Evolutionary conservation across 1,140 invertebrate species (phyloP).

Genomic region (Prorops nasuta): DNA sequence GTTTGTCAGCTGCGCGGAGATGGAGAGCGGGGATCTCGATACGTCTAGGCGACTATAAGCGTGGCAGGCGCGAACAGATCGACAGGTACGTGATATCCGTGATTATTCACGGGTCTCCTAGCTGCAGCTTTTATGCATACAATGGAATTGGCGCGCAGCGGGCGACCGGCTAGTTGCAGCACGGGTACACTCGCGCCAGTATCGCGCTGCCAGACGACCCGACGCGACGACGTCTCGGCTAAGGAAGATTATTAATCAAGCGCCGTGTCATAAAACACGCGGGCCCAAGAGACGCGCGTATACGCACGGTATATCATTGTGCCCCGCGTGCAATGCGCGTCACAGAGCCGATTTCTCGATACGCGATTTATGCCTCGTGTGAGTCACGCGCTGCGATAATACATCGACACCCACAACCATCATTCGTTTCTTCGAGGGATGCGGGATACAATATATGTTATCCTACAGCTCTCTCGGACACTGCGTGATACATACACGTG

Average conservation of each 20-base stretch:
- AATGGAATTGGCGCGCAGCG: not conserved
- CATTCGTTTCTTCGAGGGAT: not conserved
- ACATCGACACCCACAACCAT: not conserved
- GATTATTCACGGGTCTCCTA: constrained; percentile 3
- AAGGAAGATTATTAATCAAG: not conserved
- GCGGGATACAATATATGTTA: not conserved
- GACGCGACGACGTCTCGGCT: not conserved
- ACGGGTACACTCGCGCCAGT: too few species aligned
- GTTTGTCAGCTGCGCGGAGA: too few species aligned
- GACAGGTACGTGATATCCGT: not conserved
- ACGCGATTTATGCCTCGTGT: not conserved
- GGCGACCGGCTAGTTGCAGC: not conserved
- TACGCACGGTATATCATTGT: not conserved
- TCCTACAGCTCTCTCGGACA: too few species aligned
- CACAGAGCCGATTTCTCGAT: not conserved
- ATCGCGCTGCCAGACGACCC: too few species aligned
- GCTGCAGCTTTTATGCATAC: not conserved
- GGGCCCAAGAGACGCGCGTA: not conserved
- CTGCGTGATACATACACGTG: too few species aligned
- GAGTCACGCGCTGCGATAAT: not conserved
- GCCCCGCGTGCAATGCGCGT: not conserved
- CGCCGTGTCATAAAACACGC: not conserved
- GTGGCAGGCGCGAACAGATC: not conserved
- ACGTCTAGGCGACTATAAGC: constrained; percentile 1
- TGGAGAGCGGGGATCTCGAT: not conserved